phyloP scores from a whole-genome alignment of 2,888 invertebrate species.

The Thymelicus acteon region DNA sequence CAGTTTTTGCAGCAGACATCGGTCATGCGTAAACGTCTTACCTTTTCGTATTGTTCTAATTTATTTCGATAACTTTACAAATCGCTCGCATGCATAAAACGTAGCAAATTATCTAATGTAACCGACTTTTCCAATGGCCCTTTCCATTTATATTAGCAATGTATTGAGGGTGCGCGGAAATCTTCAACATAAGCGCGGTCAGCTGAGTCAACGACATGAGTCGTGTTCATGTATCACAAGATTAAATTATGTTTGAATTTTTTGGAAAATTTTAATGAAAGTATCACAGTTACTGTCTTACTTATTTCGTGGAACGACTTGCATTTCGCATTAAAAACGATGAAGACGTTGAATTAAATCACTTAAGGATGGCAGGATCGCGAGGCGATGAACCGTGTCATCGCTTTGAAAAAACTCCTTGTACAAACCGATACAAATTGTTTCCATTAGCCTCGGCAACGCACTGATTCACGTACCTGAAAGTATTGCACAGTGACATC shows the following conservation, averaged over 20 bases:
- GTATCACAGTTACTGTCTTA: too few relatives aligned
- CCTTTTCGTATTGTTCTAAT: slow-evolving; percentile 62
- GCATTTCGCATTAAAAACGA: too few relatives aligned
- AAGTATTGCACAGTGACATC: slow-evolving; percentile 53
- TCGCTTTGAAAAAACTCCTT: slow-evolving; percentile 9
- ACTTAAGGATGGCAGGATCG: not conserved
- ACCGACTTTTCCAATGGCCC: slow-evolving; percentile 40
- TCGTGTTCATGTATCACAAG: too few relatives aligned
- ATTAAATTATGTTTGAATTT: too few relatives aligned
- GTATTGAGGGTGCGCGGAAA: slow-evolving; percentile 33
- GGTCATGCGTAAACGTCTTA: slow-evolving; percentile 50
- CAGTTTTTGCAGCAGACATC: slow-evolving; percentile 40
- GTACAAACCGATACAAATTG: slow-evolving; percentile 14
- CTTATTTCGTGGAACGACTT: too few relatives aligned
- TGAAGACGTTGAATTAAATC: not conserved
- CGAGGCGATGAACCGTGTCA: slow-evolving; percentile 21
- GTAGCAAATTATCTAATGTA: slow-evolving; percentile 38
- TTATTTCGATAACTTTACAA: slow-evolving; percentile 48
- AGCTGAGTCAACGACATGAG: not conserved
- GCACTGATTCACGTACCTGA: slow-evolving; percentile 54
- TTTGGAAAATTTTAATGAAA: too few relatives aligned
- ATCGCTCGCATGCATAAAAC: slow-evolving; percentile 43
- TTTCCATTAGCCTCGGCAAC: slow-evolving; percentile 31
- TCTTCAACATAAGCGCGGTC: slow-evolving; percentile 12
- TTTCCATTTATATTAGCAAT: slow-evolving; percentile 36